A percentile compares a stretch with the other conserved stretches of the same genome.
Conservation (phyloP, 2,888 invertebrate species). For the Myathropa florea region DNA sequence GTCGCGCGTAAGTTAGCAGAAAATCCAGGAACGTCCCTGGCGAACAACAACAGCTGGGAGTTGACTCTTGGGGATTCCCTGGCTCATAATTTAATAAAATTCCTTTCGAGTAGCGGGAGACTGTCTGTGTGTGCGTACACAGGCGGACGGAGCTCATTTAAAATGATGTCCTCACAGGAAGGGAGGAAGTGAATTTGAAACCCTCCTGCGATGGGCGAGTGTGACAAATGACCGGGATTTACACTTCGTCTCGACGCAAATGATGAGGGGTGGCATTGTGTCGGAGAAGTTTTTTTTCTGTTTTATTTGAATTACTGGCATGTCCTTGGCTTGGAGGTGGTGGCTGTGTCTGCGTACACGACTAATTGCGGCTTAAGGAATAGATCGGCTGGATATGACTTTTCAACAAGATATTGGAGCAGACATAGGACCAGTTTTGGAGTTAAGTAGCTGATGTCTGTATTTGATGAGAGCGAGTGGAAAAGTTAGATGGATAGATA, state of each 20-base stretch:
- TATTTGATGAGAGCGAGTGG: too few relatives aligned
- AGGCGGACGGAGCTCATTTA: conserved; percentile 54
- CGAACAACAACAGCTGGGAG: conserved; percentile 26
- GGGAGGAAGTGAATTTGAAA: conserved; percentile 41
- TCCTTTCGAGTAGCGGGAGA: conserved; percentile 9
- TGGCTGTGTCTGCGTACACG: too few relatives aligned
- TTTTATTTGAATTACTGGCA: too few relatives aligned
- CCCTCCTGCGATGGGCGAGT: conserved; percentile 15
- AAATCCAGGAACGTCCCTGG: conserved; percentile 10
- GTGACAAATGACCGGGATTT: conserved; percentile 63
- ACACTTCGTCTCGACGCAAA: conserved; percentile 12
- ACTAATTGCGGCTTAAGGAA: too few relatives aligned
- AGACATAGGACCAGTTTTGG: too few relatives aligned
- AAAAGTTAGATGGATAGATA: too few relatives aligned
- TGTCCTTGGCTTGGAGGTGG: too few relatives aligned
- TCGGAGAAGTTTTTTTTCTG: not conserved
- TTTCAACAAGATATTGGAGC: too few relatives aligned
- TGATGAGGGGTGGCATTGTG: not conserved
- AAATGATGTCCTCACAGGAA: conserved; percentile 34
- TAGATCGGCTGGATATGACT: too few relatives aligned
- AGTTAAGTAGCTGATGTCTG: too few relatives aligned
- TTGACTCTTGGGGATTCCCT: conserved; percentile 55
- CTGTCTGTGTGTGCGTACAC: conserved; percentile 7
- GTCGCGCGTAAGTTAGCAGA: not conserved
- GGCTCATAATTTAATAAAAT: conserved; percentile 67